A percentile compares a stretch with the other conserved stretches of the same genome.
Conservation (phyloP, 1,140 invertebrate genomes). For the Rhyzopertha dominica region DNA sequence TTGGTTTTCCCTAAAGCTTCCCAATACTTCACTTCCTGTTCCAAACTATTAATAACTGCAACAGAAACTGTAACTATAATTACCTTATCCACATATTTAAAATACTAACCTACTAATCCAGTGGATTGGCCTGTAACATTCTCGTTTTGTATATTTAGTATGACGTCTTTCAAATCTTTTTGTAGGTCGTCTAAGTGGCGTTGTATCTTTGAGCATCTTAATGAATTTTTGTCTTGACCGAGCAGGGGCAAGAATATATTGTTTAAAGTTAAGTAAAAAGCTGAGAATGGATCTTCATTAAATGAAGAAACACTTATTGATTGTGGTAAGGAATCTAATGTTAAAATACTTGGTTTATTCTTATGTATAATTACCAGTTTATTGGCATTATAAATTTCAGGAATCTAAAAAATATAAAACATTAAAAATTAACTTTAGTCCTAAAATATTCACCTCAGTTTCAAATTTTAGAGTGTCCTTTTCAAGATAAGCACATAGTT, state of each 20-base stretch:
- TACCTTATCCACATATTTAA: too few species aligned
- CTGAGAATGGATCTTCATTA: conserved; percentile 33
- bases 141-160: too few species aligned
- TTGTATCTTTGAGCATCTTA: conserved; percentile 21
- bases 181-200: conserved; percentile 31
- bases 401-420: conserved; percentile 7
- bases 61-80: conserved; percentile 1
- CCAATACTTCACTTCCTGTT: conserved; percentile 39
- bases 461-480: too few species aligned
- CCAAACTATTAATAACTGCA: conserved; percentile 25
- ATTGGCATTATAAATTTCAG: conserved; percentile 3
- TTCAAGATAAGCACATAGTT: too few species aligned
- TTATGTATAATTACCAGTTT: conserved; percentile 29
- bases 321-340: conserved; percentile 24
- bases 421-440: not conserved
- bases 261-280: conserved; percentile 37
- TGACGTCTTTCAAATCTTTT: conserved; percentile 29
- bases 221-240: conserved; percentile 15
- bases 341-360: conserved; percentile 19
- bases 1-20: conserved; percentile 1
- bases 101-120: too few species aligned
- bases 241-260: conserved; percentile 38
- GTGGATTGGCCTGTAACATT: too few species aligned
- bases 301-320: conserved; percentile 31
- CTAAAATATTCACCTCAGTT: conserved; percentile 1